Evolutionary conservation across 1,140 invertebrate species (phyloP), one percentile per base, ranked within the genome.

Genomic region (Trichoplusia ni): DNA sequence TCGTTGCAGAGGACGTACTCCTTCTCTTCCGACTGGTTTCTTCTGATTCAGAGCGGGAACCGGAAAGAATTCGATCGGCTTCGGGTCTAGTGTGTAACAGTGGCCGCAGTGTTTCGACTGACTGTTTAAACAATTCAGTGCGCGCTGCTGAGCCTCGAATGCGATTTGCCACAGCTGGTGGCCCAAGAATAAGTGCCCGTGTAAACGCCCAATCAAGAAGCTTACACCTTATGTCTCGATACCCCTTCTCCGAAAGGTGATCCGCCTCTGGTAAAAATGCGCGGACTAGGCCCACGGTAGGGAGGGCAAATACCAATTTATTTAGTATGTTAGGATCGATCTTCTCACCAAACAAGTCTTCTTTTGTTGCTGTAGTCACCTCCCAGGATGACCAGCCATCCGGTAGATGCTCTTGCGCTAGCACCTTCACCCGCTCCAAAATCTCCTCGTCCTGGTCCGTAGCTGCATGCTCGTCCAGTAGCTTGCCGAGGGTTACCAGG

Each of bases 181-280:
- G 40, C 7, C 40, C 40, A 1, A 42, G 2, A 0, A 42, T 3
- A 6, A 42, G 56, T 1, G 25, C 29, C 16, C 40, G 13, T 1
- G 40, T 46, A 23, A 60, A 60, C n/a, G 29, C 40, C 56, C 29
- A 60, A 21, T 37, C 56, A 1, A 60, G 29, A 9, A 47, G 4
- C 19, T 60, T 60, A 9, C 5, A 9, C 19, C 38, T 35, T 19
- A 60, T 60, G 1, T 46, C 40, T 2, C 56, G 38, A 19, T 44
- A 60, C 2, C 40, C 16, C 18, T 47, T 60, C n/a, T 60, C 56
- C 5, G 56, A 46, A 6, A 60, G 42, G 11, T 46, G 40, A 31
- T 42, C 29, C 2, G 29, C 29, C 27, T 60, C 40, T 1, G 42
- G 40, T 2, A n/a, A 0, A 23, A 60, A 60, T 4, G 56, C 31